Evolutionary conservation across 2,797 vertebrate genomes (phyloP).

Genomic region (Acanthurus tractus): DNA sequence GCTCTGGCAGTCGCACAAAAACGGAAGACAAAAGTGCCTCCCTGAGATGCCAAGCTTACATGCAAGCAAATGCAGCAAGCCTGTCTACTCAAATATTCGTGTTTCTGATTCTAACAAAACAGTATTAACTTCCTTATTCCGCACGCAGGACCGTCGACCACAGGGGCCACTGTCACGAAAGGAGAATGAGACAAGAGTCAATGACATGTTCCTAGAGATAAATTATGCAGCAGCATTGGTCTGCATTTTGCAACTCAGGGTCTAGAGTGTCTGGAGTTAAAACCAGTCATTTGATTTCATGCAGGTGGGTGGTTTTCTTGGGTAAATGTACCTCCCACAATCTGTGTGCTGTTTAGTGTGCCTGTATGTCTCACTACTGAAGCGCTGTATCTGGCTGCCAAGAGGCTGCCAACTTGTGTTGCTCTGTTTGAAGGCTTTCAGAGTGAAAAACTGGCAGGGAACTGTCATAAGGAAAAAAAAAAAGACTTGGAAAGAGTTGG

Average conservation of each 20-base stretch:
- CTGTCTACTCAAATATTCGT: constrained; percentile 49
- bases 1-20: constrained; percentile 21
- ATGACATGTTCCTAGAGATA: constrained; percentile 56
- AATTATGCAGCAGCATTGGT: constrained; percentile 65
- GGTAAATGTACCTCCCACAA: constrained; percentile 56
- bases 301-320: constrained; percentile 60
- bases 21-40: constrained; percentile 18
- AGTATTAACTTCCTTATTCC: constrained; percentile 23
- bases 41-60: constrained; percentile 9
- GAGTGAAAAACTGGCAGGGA: constrained; percentile 41
- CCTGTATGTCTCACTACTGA: constrained; percentile 32
- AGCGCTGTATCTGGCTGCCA: constrained; percentile 31
- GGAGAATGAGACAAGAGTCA: constrained; percentile 47
- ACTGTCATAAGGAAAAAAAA: neutral
- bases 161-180: constrained; percentile 30
- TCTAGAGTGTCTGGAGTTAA: constrained; percentile 65
- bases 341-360: constrained; percentile 54
- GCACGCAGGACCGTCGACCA: constrained; percentile 21
- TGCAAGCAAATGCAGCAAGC: constrained; percentile 14
- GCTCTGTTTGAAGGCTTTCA: constrained; percentile 46
- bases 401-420: constrained; percentile 40
- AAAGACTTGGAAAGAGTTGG: neutral
- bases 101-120: constrained; percentile 32
- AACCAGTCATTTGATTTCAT: constrained; percentile 57
- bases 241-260: constrained; percentile 38